phyloP scores from a whole-genome alignment of 1,140 invertebrate species.

The Ylistrum balloti region DNA sequence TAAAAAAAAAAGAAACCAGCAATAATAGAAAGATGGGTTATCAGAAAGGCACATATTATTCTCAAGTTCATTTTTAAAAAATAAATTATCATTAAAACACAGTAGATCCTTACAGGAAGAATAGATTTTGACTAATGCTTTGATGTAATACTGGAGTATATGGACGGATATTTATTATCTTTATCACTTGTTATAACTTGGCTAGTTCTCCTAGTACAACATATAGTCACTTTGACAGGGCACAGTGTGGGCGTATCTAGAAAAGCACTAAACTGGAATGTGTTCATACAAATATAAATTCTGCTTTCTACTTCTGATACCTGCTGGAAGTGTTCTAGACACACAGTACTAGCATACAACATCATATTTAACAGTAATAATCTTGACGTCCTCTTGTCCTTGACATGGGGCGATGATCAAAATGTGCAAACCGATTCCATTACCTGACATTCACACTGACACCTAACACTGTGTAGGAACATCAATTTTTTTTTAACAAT shows the following conservation, averaged over 20 bases:
- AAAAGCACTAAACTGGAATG: constrained; percentile 33
- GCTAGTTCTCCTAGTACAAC: background rate
- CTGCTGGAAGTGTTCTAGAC: background rate
- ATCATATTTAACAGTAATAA: background rate
- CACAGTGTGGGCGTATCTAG: background rate
- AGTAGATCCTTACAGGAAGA: no score
- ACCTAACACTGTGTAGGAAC: background rate
- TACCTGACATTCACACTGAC: background rate
- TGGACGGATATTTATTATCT: background rate
- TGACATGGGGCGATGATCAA: background rate
- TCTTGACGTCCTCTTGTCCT: background rate
- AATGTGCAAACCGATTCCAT: background rate
- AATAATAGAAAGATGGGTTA: no score
- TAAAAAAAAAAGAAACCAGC: background rate
- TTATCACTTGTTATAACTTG: background rate
- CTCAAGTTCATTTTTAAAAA: background rate
- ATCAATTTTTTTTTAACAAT: background rate
- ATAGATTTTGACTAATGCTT: no score
- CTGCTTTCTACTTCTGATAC: background rate
- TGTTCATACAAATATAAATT: background rate
- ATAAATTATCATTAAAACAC: background rate
- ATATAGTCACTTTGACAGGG: background rate
- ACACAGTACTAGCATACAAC: background rate
- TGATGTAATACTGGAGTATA: background rate
- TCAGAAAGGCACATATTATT: background rate